These are phyloP conservation scores for Poecilia gillii DNA, from an alignment of 2,797 vertebrate species.

Conservation along the genomic window DNA sequence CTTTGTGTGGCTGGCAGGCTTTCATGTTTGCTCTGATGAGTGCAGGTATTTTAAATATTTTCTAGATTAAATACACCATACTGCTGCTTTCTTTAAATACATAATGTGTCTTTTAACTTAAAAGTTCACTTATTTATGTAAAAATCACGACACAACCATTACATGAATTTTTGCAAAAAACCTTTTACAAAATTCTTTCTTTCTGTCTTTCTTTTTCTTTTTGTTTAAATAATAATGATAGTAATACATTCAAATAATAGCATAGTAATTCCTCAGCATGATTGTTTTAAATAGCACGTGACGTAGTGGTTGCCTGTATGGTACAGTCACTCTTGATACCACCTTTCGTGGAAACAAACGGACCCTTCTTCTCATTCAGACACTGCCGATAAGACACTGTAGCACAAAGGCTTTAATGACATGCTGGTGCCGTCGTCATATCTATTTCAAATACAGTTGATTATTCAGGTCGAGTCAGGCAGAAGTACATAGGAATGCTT, in stretches of 20 bases:
- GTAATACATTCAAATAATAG: constrained; percentile 82
- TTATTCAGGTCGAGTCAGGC: constrained; percentile 37
- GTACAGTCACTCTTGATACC: constrained; percentile 42
- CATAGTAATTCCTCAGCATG: constrained; percentile 76
- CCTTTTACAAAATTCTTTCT: constrained; percentile 72
- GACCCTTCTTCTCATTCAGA: constrained; percentile 43
- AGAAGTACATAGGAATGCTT: constrained; percentile 20
- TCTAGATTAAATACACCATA: constrained; percentile 85
- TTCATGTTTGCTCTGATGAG: constrained; percentile 67
- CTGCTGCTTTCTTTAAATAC: constrained; percentile 83
- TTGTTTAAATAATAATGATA: constrained; percentile 83
- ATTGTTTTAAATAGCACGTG: constrained; percentile 80
- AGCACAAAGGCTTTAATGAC: constrained; percentile 37
- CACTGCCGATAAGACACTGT: constrained; percentile 58
- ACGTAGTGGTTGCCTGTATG: constrained; percentile 58
- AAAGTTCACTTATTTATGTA: constrained; percentile 74
- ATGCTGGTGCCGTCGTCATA: constrained; percentile 54
- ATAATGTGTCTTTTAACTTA: constrained; percentile 83
- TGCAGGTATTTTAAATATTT: constrained; percentile 81
- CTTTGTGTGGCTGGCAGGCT: constrained; percentile 59
- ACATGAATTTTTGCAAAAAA: constrained; percentile 69
- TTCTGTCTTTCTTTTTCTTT: constrained; percentile 8
- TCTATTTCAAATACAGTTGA: constrained; percentile 47
- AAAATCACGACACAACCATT: constrained; percentile 71
- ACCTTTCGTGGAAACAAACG: constrained; percentile 44